Evolutionary conservation across 1,140 invertebrate species (phyloP), one percentile per base, ranked within the genome.

Genomic region (Drosophila ambigua): DNA sequence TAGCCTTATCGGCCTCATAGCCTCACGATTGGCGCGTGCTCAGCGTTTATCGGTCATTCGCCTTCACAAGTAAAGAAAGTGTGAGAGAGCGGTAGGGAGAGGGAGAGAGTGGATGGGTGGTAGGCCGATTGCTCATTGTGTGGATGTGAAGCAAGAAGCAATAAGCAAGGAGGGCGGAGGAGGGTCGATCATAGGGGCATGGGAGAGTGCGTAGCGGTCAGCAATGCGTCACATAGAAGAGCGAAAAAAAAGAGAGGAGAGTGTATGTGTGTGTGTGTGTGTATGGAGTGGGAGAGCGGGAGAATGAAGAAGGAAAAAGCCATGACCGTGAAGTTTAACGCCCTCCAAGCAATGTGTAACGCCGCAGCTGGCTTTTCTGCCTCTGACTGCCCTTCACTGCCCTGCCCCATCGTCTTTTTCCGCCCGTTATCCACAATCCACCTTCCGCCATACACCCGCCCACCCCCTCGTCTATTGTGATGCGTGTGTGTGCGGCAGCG

Each of bases 291-390:
- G 51, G 26, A 26, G 15, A 45, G 50, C 54, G 43, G 63, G 43
- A 78, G 54, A 71, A 72, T 48, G 35, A 79, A 64, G 57, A 81
- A 84, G 74, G 68, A 87, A 88, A 83, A 83, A 84, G 87, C 87
- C 88, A 87, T 90, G 87, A 90, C 87, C 87, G 88, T 90, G 87
- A 90, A 88, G 87, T 90, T 90, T 79, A 90, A 90, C 88, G 87
- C 79, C 87, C 88, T 90, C 87, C 54, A 62, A 55, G 63, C 83
- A 76, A 84, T 85, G 77, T 79, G 64, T 54, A 45, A 35, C 50
- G 53, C 8, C 62, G 35, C 61, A 39, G 59, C 49, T 45, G 41
- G 26, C 60, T 26, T 35, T 43, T 24, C 59, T 57, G 60, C 39
- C 28, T 8, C 31, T 9, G 0, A 6, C 43, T 44, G 49, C 13